Evolutionary conservation across 2,888 invertebrate species (phyloP), one percentile per base, ranked within the genome.

Genomic region (Ophioninae sp.): DNA sequence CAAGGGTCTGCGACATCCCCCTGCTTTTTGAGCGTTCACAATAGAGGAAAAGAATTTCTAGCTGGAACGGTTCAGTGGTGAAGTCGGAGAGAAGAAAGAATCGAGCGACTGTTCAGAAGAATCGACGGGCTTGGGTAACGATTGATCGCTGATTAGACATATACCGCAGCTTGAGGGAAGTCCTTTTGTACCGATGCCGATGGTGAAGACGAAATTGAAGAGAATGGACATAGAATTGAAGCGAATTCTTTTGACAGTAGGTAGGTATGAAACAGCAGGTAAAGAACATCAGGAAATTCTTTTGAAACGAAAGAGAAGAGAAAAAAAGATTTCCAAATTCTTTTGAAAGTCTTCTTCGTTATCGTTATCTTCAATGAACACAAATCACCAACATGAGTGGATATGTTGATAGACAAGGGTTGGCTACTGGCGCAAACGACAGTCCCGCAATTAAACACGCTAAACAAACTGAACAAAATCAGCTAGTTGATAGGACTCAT

Each of bases 121-220:
- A 76, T 71, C 72, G 77, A 80, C 74, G 37, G 72, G 39, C 56
- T 67, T 59, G 79, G 56, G 17, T 68, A 79, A 82, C 81, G 82
- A 83, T 86, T 81, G 80, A 83, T 85, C 77, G 78, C 23, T 77
- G 82, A 82, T 83, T 80, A 83, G 75, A 41, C 44, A 56, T 65
- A 77, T 82, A 76, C 78, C 68, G 78, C 37, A 73, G 22, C 22
- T 37, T n/a, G 22, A 44, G 58, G 39, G 71, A 59, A 78, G 64
- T 81, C 81, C 81, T 77, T 85, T 79, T 76, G 82, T 81, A 69
- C 69, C 61, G 73, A 44, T 37, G 73, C 65, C 37, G 37, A 23
- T 30, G 59, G 71, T 23, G 20, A 41, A 51, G 6, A 64, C 63
- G 59, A 7, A 71, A 63, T 20, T 39, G 41, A 41, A n/a, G 39